These are phyloP conservation scores for Amblyraja radiata DNA, from an alignment of 2,797 vertebrate species.

Conservation along the genomic window DNA sequence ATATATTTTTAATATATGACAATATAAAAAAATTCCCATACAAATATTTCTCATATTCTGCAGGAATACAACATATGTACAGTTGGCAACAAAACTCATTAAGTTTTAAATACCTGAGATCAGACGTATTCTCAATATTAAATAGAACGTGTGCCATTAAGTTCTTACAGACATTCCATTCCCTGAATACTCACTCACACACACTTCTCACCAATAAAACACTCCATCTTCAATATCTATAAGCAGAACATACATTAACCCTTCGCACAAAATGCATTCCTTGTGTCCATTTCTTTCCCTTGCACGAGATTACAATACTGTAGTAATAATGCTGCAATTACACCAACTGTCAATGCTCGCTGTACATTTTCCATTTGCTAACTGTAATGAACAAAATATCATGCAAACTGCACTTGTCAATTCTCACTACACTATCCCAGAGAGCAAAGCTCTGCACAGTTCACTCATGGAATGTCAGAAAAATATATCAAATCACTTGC, in stretches of 20 bases:
- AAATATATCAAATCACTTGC: not conserved
- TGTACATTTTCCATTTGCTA: not conserved
- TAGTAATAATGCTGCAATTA: not conserved
- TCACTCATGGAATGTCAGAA: not conserved
- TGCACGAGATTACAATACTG: not conserved
- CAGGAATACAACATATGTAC: slow-evolving; percentile 17
- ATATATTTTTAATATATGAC: not conserved
- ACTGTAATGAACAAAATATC: not conserved
- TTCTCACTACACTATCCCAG: not conserved
- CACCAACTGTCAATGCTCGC: not conserved
- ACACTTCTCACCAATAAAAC: not conserved
- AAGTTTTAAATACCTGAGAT: slow-evolving; percentile 28
- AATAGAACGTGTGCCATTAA: slow-evolving; percentile 22
- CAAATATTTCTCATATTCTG: slow-evolving; percentile 3
- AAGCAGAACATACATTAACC: not conserved
- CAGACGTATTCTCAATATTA: slow-evolving; percentile 12
- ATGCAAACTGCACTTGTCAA: not conserved
- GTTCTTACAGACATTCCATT: not conserved
- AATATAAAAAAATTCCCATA: not conserved
- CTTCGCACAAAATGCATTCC: not conserved
- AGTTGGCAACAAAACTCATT: slow-evolving; percentile 22
- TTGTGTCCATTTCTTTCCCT: not conserved
- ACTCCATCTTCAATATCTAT: not conserved
- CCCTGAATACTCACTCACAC: slow-evolving; percentile 18
- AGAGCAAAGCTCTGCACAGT: not conserved